Evolutionary conservation across 2,797 vertebrate species (phyloP).

Genomic region (Sebastes steindachneri): DNA sequence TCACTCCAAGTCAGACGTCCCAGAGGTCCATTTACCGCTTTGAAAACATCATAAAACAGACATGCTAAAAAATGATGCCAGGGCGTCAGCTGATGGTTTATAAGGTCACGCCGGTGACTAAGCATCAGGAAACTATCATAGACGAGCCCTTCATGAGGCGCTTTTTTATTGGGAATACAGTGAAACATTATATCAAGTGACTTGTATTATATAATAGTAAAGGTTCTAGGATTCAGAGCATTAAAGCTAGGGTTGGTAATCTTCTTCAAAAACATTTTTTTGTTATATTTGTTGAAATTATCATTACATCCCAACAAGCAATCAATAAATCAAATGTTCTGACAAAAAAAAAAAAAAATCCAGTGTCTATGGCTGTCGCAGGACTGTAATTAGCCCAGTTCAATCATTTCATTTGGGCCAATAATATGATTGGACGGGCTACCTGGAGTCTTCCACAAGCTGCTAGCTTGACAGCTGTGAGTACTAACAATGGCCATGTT

Average conservation of each 20-base stretch:
- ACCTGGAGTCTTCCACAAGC: no score
- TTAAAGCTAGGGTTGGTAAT: background rate
- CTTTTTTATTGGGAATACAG: background rate
- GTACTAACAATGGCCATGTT: background rate
- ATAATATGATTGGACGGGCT: no score
- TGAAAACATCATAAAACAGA: slow-evolving; percentile 63
- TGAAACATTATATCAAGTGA: background rate
- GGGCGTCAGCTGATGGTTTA: slow-evolving; percentile 54
- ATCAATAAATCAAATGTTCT: background rate
- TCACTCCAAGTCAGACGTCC: slow-evolving; percentile 43
- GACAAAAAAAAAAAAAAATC: background rate
- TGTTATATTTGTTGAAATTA: background rate
- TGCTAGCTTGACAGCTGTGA: no score
- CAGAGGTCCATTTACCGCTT: slow-evolving; percentile 50
- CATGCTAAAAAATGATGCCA: background rate
- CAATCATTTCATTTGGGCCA: no score
- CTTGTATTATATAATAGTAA: background rate
- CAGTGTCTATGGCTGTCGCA: background rate
- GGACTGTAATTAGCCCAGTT: no score
- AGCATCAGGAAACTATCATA: slow-evolving; percentile 25
- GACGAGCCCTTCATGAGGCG: background rate
- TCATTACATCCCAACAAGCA: no score
- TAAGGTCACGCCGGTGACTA: slow-evolving; percentile 46
- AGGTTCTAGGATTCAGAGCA: background rate
- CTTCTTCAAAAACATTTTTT: background rate